Conservation (phyloP, 1,140 invertebrate species). For the Anastrepha ludens region DNA sequence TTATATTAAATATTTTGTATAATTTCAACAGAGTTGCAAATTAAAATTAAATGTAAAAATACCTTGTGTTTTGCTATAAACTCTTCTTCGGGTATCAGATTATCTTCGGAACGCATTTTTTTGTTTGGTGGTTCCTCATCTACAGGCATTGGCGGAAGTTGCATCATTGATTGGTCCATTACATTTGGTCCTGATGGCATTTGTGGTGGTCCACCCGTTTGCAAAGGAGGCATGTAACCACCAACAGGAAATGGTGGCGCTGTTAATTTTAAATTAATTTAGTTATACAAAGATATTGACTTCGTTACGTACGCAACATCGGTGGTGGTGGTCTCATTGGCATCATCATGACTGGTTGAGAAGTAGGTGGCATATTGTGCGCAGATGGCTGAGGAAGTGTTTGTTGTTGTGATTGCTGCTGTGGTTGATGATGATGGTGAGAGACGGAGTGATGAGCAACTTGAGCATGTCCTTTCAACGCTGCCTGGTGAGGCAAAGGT, state of each 20-base stretch:
- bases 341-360: constrained; percentile 81
- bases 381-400: constrained; percentile 65
- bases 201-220: constrained; percentile 62
- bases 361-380: constrained; percentile 73
- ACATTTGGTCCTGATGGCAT: constrained; percentile 75
- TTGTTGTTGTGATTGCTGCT: constrained; percentile 58
- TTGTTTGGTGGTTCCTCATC: constrained; percentile 93
- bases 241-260: constrained; percentile 74
- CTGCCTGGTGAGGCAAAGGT: constrained; percentile 62
- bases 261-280: constrained; percentile 52
- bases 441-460: constrained; percentile 64
- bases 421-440: constrained; percentile 67
- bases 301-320: constrained; percentile 75
- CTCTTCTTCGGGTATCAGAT: constrained; percentile 88
- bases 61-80: constrained; percentile 75
- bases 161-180: constrained; percentile 64
- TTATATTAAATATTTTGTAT: too few species aligned
- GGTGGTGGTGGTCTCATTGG: constrained; percentile 80
- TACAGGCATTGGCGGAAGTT: constrained; percentile 75
- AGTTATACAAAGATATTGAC: background rate
- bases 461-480: constrained; percentile 74
- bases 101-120: constrained; percentile 93
- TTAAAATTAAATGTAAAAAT: background rate
- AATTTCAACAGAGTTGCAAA: too few species aligned
- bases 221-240: constrained; percentile 72